These are phyloP conservation scores for Tonatia bakeri DNA, from an alignment of 2,113 vertebrate species.

Conservation along the genomic window DNA sequence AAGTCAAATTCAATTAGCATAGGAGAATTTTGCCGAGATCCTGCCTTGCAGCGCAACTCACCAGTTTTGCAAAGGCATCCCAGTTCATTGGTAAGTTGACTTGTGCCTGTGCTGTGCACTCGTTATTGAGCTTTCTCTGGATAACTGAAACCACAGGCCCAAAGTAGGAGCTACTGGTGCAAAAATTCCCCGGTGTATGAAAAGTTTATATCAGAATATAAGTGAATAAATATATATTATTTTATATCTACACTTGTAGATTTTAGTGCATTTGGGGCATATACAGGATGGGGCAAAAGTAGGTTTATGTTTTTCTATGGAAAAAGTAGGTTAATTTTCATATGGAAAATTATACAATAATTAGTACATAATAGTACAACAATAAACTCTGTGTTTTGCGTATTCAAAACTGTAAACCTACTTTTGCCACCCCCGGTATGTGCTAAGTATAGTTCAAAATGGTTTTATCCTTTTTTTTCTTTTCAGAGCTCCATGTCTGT, in stretches of 20 bases:
- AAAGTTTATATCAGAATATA: neutral
- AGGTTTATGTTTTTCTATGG: neutral
- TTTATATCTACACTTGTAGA: neutral
- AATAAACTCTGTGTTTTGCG: neutral
- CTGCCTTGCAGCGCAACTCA: conserved; percentile 65
- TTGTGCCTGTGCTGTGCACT: neutral
- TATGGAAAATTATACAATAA: neutral
- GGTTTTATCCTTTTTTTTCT: neutral
- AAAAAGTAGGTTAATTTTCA: neutral
- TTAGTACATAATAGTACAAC: neutral
- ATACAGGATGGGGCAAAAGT: neutral
- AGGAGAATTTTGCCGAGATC: conserved; percentile 82
- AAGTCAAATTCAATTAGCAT: conserved; percentile 82
- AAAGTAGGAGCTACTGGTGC: neutral
- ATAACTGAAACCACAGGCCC: neutral
- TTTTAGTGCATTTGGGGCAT: neutral
- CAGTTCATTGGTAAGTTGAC: conserved; percentile 84
- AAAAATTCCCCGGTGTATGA: neutral
- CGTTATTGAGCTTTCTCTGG: neutral
- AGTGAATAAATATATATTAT: neutral
- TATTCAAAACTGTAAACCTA: neutral
- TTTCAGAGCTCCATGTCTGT: neutral
- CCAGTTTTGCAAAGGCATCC: conserved; percentile 79
- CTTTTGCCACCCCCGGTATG: neutral
- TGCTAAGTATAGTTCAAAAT: neutral